Evolutionary conservation across 2,797 vertebrate species (phyloP), one percentile per base, ranked within the genome.

Genomic region (Tangara arthus): DNA sequence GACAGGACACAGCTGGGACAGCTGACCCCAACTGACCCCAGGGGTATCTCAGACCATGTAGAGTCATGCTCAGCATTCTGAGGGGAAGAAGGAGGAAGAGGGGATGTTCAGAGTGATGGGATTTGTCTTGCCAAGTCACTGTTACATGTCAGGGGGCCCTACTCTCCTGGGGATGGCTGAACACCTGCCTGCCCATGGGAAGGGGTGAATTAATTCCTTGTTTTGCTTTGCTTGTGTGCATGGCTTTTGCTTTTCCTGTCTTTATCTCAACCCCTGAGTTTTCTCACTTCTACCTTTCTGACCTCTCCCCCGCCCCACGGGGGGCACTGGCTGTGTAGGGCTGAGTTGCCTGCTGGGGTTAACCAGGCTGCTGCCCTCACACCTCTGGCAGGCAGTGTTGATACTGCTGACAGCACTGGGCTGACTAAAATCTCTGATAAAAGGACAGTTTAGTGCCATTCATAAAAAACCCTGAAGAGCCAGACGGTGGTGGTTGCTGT

Each of bases 71-170:
- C 71, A 35, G 30, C 24, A 10, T 2, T 2, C 39, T 32, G 24
- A 30, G 52, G 28, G 80, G 21, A 77, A 46, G 56, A 35, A 49
- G 50, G 13, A 52, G n/a, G n/a, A 52, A 57, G 15, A 12, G 28
- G 7, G 8, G 10, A 19, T 9, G 10, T 44, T 77, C 15, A 0
- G 4, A 39, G 44, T 23, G 50, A 17, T 52, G 72, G 11, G 3
- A 5, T 71, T 65, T 59, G 18, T 41, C 12, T 34, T 52, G 28
- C 44, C 37, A 7, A 37, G 71, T 52, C 30, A 13, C 50, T 52
- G 30, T 46, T 13, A 9, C 9, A 5, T 0, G 0, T 50, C 49
- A 26, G 37, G 11, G 30, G 26, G 2, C 50, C 12, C 10, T 4
- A 15, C 39, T 26, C 24, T 47, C 34, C 21, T 64, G 65, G 28